These are phyloP conservation scores for Ceryle rudis DNA, from an alignment of 2,797 vertebrate genomes.

Conservation along the genomic window DNA sequence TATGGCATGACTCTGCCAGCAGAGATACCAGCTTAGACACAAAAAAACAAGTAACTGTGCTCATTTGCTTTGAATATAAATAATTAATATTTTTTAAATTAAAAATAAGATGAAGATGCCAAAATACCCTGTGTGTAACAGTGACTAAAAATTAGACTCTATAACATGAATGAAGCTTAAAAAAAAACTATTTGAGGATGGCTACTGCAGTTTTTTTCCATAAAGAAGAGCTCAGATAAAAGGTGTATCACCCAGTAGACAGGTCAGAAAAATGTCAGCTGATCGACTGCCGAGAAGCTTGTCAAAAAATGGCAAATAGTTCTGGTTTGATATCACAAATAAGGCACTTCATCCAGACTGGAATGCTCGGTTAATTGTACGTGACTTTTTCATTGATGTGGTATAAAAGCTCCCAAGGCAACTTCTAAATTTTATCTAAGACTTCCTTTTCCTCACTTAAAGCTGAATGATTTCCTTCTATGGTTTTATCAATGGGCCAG, in stretches of 20 bases:
- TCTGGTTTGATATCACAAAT: constrained; percentile 53
- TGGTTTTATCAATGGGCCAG: constrained; percentile 74
- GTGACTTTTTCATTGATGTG: constrained; percentile 57
- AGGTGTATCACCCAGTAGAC: background rate
- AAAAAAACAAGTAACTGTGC: rapidly evolving
- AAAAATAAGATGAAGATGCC: background rate
- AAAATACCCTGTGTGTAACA: background rate
- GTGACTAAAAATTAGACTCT: background rate
- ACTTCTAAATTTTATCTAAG: constrained; percentile 73
- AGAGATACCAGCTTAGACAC: background rate
- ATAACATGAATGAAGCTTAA: background rate
- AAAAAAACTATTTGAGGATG: background rate
- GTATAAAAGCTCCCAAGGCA: constrained; percentile 65
- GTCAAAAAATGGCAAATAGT: constrained; percentile 41
- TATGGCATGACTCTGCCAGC: background rate
- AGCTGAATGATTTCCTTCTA: constrained; percentile 77
- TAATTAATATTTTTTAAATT: background rate
- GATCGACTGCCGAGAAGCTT: background rate
- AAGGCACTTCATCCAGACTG: constrained; percentile 25
- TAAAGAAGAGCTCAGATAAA: background rate
- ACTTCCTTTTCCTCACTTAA: constrained; percentile 75
- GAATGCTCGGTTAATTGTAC: constrained; percentile 55
- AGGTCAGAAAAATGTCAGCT: background rate
- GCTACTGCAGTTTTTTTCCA: background rate
- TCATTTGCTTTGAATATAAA: background rate